Base-by-base conservation (phyloP, 2,113 vertebrate species). In the Neolamprologus variostigma region DNA sequence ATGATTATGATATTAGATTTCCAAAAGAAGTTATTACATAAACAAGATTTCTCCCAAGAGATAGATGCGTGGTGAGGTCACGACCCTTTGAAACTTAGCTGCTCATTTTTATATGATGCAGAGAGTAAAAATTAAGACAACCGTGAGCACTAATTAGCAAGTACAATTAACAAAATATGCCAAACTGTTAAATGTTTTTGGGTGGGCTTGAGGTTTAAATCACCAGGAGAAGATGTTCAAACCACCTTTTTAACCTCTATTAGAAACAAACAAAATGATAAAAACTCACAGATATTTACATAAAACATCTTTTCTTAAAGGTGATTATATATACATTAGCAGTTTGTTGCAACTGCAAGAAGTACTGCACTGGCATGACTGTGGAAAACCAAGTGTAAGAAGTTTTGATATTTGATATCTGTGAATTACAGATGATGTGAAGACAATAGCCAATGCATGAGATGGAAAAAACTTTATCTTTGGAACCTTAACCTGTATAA, bases 51-150 rank as follows among this genome's bases (percentile, higher is more conserved):
- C 10, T 83, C 50, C 88, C 76, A 26, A 71, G 83, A 79, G 57
- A 91, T 19, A 2, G 12, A 76, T 57, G 76, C n/a, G 80, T 71
- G 71, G 35, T 80, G 59, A 91, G 84, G 57, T 85, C 71, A 9
- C 23, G 23, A 90, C 91, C 71, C 91, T 90, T 89, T 73, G 55
- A 87, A 87, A 50, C 53, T 26, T 26, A 84, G 85, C 86, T 35
- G 90, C 92, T 94, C 93, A 89, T 95, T 94, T 95, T 83, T 82
- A 51, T 76, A 86, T 79, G 45, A 81, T 68, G 50, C 81, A 82
- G 83, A 86, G 57, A 23, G 61, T 63, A 35, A 81, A 81, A 82
- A 87, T 85, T 88, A 66, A 80, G 45, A 53, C 84, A 85, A 63
- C 81, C 76, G 33, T 86, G 76, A 86, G 68, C 9, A 47, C 88